A percentile compares a stretch with the other conserved stretches of the same genome.
phyloP scores from a whole-genome alignment of 2,113 vertebrate genomes.

The Vombatus ursinus region DNA sequence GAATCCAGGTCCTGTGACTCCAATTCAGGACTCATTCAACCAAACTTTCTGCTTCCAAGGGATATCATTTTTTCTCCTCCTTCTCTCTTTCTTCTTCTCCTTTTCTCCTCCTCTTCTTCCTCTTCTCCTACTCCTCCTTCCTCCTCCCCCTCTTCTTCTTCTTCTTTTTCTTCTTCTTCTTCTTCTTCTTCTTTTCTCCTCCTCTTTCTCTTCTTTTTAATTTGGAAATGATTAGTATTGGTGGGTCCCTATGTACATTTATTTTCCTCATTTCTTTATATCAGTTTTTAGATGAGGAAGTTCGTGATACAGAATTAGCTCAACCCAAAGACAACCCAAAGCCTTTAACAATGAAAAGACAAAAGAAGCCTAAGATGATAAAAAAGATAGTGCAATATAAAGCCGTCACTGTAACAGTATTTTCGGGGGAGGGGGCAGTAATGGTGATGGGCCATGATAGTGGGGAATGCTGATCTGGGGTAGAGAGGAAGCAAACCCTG shows the following conservation, averaged over 20 bases:
- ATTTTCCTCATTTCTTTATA: conserved; percentile 1
- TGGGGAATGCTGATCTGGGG: not conserved
- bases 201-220: not conserved
- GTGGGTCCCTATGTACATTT: conserved; percentile 12
- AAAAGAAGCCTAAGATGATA: not conserved
- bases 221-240: conserved; percentile 28
- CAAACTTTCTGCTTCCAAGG: too few relatives aligned
- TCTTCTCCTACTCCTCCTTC: too few relatives aligned
- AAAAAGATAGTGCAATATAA: not conserved
- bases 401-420: not conserved
- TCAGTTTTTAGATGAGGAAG: conserved; percentile 26
- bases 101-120: too few relatives aligned
- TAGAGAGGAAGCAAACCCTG: not conserved
- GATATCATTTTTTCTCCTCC: too few relatives aligned
- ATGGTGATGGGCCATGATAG: not conserved
- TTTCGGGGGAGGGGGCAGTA: not conserved
- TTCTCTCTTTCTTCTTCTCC: too few relatives aligned
- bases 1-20: not conserved
- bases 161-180: too few relatives aligned
- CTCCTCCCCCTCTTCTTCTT: too few relatives aligned
- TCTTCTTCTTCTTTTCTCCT: too few relatives aligned
- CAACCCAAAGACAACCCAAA: not conserved
- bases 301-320: not conserved
- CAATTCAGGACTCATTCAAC: not conserved
- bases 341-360: not conserved